Base-by-base conservation (phyloP, 2,888 invertebrate species). In the Seladonia tumulorum region DNA sequence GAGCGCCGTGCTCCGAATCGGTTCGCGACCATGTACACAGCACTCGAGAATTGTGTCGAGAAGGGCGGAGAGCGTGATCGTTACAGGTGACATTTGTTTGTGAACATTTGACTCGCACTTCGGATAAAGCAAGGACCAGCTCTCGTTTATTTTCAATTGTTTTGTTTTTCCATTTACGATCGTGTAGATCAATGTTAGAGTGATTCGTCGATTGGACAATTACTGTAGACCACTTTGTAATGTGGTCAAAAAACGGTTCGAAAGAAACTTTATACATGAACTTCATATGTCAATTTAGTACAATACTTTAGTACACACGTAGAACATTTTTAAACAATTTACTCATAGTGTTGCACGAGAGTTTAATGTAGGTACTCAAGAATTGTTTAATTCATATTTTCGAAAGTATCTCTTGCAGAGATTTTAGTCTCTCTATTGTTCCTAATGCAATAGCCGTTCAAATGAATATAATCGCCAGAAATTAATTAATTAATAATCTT, bases 11-110 rank as follows among this genome's bases (percentile, higher is more conserved):
- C 57, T 12, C 4, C 12, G 12, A n/a, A 57, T n/a, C 57, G 57
- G 12, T 57, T n/a, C 57, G 57, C 57, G n/a, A 57, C 57, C n/a
- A n/a, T 10, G 57, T 57, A 57, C 57, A 57, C 57, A n/a, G n/a
- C n/a, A 57, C 57, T 57, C 57, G 57, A 57, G n/a, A 57, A 57
- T 57, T 57, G 57, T 57, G 57, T 57, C 57, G 57, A 57, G n/a
- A n/a, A n/a, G n/a, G n/a, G 3, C 12, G n/a, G 57, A 12, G n/a
- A 57, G 12, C n/a, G 57, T 25, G 12, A 25, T 57, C 57, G 57
- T n/a, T 57, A 57, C 57, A 57, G 12, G 57, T 57, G n/a, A 57
- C 12, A 57, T n/a, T 25, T 57, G 57, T 12, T 57, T 57, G n/a
- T 12, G n/a, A 57, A 57, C n/a, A n/a, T n/a, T 57, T 25, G n/a